A percentile compares a stretch with the other conserved stretches of the same genome.
phyloP scores from a whole-genome alignment of 2,797 vertebrate genomes.

The Tapera naevia region DNA sequence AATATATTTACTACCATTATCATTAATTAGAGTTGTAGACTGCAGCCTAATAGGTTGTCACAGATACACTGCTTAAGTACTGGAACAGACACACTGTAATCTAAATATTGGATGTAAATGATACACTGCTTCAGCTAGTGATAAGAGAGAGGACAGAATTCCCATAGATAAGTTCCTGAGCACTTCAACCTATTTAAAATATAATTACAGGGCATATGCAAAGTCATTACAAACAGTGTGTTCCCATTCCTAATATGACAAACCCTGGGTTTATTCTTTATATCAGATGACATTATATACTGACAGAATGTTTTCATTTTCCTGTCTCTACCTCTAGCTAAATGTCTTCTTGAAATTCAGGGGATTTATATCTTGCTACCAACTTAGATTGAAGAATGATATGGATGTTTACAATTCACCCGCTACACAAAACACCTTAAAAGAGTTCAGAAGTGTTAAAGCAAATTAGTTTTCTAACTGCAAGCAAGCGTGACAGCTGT shows the following conservation, averaged over 20 bases:
- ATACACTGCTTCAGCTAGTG: neutral
- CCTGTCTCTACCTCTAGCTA: neutral
- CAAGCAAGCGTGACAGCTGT: neutral
- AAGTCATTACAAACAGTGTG: neutral
- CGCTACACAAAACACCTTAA: neutral
- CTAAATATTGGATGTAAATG: neutral
- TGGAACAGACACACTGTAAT: neutral
- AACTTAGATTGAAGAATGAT: neutral
- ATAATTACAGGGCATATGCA: neutral
- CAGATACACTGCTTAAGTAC: neutral
- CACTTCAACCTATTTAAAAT: neutral
- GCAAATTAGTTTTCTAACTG: neutral
- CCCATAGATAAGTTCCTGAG: neutral
- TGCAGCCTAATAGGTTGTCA: neutral
- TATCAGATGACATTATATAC: neutral
- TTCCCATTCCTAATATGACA: neutral
- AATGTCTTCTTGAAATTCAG: neutral
- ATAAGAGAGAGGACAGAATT: neutral
- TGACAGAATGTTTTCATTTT: neutral
- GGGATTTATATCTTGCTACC: neutral
- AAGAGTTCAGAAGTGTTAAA: neutral
- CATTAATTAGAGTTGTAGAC: neutral
- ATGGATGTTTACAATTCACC: neutral
- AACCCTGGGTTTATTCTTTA: neutral
- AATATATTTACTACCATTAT: neutral